These are phyloP conservation scores for Sceloporus undulatus DNA, from an alignment of 2,113 vertebrate genomes.

Conservation along the genomic window DNA sequence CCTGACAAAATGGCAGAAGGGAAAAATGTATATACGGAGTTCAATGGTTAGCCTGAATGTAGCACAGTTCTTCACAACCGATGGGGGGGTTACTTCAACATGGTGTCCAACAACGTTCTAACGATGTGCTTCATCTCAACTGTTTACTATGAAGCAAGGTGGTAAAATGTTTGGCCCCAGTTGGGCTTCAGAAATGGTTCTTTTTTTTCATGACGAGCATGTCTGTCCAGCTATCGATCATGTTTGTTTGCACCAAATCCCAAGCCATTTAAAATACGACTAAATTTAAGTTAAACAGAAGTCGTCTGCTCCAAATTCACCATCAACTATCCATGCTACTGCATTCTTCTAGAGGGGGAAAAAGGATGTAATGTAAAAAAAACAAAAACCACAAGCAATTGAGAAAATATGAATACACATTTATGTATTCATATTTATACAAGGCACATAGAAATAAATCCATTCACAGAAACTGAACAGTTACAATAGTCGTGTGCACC, in stretches of 20 bases:
- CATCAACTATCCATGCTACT: constrained; percentile 99
- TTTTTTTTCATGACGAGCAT: constrained; percentile 86
- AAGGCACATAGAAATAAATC: not conserved
- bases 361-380: constrained; percentile 63
- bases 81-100: constrained; percentile 85
- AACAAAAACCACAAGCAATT: constrained; percentile 61
- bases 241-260: constrained; percentile 88
- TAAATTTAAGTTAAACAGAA: constrained; percentile 88
- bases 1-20: constrained; percentile 85
- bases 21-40: constrained; percentile 88
- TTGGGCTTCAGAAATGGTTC: constrained; percentile 86
- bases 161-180: constrained; percentile 86
- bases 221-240: constrained; percentile 88
- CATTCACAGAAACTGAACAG: not conserved
- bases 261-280: constrained; percentile 90
- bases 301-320: constrained; percentile 89
- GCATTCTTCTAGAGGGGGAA: constrained; percentile 85
- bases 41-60: constrained; percentile 88
- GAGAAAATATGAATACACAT: not conserved
- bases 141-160: constrained; percentile 90
- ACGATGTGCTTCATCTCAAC: constrained; percentile 86
- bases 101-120: constrained; percentile 86
- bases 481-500: not conserved
- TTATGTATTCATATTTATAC: not conserved
- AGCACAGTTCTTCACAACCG: constrained; percentile 90